Conservation (phyloP, 2,797 vertebrate species). For the Pantherophis vulpinus region DNA sequence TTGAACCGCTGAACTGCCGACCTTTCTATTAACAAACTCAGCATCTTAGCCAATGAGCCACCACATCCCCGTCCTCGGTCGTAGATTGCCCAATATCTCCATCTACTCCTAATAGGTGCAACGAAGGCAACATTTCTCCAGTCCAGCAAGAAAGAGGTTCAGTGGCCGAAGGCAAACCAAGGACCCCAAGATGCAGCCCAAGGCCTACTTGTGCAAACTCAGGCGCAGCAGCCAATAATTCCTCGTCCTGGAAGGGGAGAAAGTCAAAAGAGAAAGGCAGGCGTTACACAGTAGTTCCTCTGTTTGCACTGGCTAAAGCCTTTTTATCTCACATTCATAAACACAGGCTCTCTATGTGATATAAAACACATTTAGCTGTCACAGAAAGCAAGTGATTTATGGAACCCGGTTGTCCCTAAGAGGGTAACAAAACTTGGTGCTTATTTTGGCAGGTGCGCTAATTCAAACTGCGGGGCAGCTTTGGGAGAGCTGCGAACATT, state of each 20-base stretch:
- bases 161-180: background rate
- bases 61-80: background rate
- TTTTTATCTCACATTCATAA: constrained; percentile 70
- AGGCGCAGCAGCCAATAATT: constrained; percentile 31
- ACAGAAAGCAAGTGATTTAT: constrained; percentile 67
- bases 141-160: background rate
- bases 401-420: constrained; percentile 65
- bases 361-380: constrained; percentile 71
- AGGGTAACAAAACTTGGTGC: constrained; percentile 69
- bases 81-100: background rate
- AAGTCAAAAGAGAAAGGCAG: constrained; percentile 41
- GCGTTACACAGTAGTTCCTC: constrained; percentile 61
- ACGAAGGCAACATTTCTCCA: background rate
- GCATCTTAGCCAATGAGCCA: too few species aligned
- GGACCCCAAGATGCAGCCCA: constrained; percentile 15
- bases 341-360: constrained; percentile 67
- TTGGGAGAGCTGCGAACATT: constrained; percentile 61
- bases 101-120: background rate
- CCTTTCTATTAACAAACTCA: too few species aligned
- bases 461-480: constrained; percentile 67
- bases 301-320: constrained; percentile 66
- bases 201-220: background rate
- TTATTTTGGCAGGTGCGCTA: constrained; percentile 77
- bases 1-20: too few species aligned
- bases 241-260: constrained; percentile 13